Base-by-base conservation (phyloP, 2,888 invertebrate species). In the Drosophila paracracens region DNA sequence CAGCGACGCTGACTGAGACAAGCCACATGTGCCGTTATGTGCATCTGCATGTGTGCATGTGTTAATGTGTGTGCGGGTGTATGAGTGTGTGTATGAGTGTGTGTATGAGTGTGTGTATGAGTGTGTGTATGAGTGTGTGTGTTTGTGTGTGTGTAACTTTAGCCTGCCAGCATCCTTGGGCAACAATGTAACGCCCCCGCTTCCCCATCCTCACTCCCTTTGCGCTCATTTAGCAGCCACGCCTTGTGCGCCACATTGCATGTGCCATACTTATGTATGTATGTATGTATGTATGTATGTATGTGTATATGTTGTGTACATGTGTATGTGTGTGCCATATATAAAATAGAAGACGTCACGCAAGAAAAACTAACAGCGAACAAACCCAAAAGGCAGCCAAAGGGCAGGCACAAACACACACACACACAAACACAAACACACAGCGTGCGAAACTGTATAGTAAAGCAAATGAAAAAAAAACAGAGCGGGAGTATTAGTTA, bases 201-300 rank as follows among this genome's bases (percentile, higher is more conserved):
- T 35, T 8, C 13, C n/a, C 18, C 7, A 35, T 10, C 8, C 29
- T 2, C 35, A 18, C 11, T 31, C n/a, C 33, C 33, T 10, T 4
- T 31, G 33, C 50, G 35, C 60, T 52, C 73, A 57, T 66, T 57
- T 46, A 33, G 50, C 76, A 70, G 79, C 76, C 79, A 78, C 76
- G 76, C 76, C 76, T 74, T 63, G 62, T 70, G 78, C 64, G 69
- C 78, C 73, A 73, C 68, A 77, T 73, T 76, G 77, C 72, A 77
- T 77, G 72, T 58, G 57, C 63, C n/a, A 71, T 53, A 70, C 63
- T 56, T 4, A 11, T 36, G 35, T 13, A 25, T 31, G 25, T 18
- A 31, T 31, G 25, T 18, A 31, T 21, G 21, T 21, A 21, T 21
- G 0, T 21, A 13, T 48, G 25, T 31, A 31, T 56, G 13, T 57